Conservation (phyloP, 2,797 vertebrate species). For the Sebastes trivittatus region DNA sequence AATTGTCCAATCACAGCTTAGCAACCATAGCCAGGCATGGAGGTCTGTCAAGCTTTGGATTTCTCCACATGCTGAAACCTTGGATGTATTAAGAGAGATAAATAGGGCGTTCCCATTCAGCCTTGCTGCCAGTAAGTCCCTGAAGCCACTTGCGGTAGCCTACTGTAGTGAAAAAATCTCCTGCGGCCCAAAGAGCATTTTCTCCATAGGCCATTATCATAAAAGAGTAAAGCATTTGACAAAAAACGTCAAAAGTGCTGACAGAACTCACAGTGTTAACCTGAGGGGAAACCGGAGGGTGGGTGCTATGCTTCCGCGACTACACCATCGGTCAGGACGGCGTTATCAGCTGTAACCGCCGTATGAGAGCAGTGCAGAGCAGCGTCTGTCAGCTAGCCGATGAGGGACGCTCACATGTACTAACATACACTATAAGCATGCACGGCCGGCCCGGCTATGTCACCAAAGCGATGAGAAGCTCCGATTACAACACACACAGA, state of each 20-base stretch:
- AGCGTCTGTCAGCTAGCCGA: too few species aligned
- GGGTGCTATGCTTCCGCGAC: too few species aligned
- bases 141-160: not conserved
- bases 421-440: too few species aligned
- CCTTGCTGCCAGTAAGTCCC: not conserved
- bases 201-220: not conserved
- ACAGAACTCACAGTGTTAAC: too few species aligned
- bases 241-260: too few species aligned
- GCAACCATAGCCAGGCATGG: not conserved
- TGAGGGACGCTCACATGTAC: fast-evolving
- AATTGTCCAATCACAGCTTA: not conserved
- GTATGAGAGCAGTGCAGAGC: too few species aligned
- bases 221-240: not conserved
- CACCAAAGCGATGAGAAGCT: too few species aligned
- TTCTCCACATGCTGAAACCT: not conserved
- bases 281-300: too few species aligned
- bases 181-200: not conserved
- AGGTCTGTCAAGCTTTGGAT: not conserved
- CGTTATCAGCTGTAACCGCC: too few species aligned
- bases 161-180: not conserved
- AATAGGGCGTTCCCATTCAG: not conserved
- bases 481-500: too few species aligned
- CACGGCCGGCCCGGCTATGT: too few species aligned
- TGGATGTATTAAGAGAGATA: not conserved
- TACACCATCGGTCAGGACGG: too few species aligned